Conservation (phyloP, 2,888 invertebrate genomes). For the Drosophila mettleri region DNA sequence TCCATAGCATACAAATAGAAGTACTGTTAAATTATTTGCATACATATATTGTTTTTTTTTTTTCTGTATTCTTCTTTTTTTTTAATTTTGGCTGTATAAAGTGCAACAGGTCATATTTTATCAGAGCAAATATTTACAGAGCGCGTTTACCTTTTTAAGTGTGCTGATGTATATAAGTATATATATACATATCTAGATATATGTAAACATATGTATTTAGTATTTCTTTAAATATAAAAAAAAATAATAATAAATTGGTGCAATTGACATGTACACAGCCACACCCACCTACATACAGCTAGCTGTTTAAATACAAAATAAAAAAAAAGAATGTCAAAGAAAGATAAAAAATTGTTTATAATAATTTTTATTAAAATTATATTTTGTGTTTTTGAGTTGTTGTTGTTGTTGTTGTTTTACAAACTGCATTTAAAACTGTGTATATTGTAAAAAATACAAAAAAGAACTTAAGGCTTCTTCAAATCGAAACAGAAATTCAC, state of each 20-base stretch:
- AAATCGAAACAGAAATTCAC: constrained; percentile 65
- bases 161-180: neutral
- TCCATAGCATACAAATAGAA: constrained; percentile 39
- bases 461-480: constrained; percentile 51
- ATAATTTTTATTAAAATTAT: constrained; percentile 76
- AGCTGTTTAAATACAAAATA: constrained; percentile 17
- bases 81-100: constrained; percentile 52
- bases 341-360: constrained; percentile 53
- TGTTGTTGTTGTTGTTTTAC: constrained; percentile 59
- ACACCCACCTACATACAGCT: constrained; percentile 14
- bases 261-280: constrained; percentile 8
- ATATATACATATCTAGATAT: constrained; percentile 5
- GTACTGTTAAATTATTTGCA: constrained; percentile 55
- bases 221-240: neutral
- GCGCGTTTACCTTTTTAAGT: constrained; percentile 65
- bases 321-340: constrained; percentile 20
- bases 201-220: constrained; percentile 8
- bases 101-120: constrained; percentile 75
- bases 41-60: constrained; percentile 33
- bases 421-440: constrained; percentile 60
- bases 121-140: constrained; percentile 69
- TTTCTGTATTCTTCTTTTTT: neutral
- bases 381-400: constrained; percentile 73
- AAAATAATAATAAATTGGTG: constrained; percentile 14
- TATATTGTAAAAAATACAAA: constrained; percentile 66